Evolutionary conservation across 2,888 invertebrate genomes (phyloP), one percentile per base, ranked within the genome.

Genomic region (Idaea biselata): DNA sequence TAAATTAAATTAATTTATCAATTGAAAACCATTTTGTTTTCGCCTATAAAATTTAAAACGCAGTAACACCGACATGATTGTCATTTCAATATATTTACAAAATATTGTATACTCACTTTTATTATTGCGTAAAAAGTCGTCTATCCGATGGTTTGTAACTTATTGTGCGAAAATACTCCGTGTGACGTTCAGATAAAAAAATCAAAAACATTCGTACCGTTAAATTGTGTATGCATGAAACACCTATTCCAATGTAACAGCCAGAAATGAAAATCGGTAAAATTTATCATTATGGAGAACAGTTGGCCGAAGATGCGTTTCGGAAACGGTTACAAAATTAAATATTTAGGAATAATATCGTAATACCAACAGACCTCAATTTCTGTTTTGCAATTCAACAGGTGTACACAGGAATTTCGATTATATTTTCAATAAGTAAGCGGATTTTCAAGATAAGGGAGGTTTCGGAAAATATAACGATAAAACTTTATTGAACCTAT

Each of bases 401-500:
- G 70, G 70, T 71, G 69, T 67, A 68, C 70, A 70, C 68, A 67
- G 68, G 67, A 72, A 71, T 66, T 72, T 70, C 71, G 72, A 68
- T 72, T 73, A 70, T 72, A 72, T 72, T 77, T 77, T 78, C 76
- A 76, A 79, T 79, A 75, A 76, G 70, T 70, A 75, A 74, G 73
- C 71, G 72, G 65, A 75, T 73, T 73, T 68, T 63, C 67, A 68
- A 75, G 71, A 78, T 75, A 79, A 72, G 71, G 69, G 72, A 74
- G 73, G 67, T 72, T 78, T 69, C 71, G 60, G 69, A 68, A 76
- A 78, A 80, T 78, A 74, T 76, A 73, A 75, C 68, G 72, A 77
- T 78, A 80, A 78, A 80, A 77, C 71, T 78, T 79, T 80, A 80
- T 75, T 78, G 75, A 72, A 73, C 77, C 77, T 72, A 73, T 79